These are phyloP conservation scores for Chirona hameri DNA, from an alignment of 2,888 invertebrate genomes.

Conservation along the genomic window DNA sequence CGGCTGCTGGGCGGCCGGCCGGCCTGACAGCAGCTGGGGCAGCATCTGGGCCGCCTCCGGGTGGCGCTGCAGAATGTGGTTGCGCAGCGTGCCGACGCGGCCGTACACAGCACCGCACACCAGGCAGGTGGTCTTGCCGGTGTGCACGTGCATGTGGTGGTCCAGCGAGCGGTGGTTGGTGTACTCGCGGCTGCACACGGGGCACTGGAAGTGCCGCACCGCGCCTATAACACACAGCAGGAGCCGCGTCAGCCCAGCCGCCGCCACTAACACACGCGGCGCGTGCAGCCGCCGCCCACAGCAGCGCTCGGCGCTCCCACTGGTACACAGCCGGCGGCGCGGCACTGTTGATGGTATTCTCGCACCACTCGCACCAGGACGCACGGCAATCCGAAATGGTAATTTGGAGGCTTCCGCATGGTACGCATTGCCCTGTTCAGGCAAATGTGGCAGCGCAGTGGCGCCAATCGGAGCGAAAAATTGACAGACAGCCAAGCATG, in stretches of 20 bases:
- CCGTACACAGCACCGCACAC: conserved; percentile 12
- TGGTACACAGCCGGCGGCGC: too few relatives aligned
- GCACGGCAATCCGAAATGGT: too few relatives aligned
- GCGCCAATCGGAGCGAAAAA: too few relatives aligned
- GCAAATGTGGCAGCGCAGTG: too few relatives aligned
- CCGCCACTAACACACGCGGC: background rate
- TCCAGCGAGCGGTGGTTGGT: conserved; percentile 29
- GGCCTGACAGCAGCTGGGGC: background rate
- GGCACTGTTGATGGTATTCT: too few relatives aligned
- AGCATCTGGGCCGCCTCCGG: background rate
- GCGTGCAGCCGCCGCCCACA: background rate
- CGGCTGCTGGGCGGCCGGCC: background rate
- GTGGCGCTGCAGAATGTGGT: conserved; percentile 12
- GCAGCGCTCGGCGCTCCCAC: background rate
- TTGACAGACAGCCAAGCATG: too few relatives aligned
- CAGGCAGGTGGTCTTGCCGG: conserved; percentile 6
- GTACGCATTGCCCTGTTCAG: too few relatives aligned
- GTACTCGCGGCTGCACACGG: conserved; percentile 3
- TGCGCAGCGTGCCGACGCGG: conserved; percentile 24
- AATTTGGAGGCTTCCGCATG: too few relatives aligned
- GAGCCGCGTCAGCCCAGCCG: background rate
- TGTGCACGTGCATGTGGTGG: conserved; percentile 29
- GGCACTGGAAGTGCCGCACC: conserved; percentile 6
- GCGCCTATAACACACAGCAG: conserved; percentile 10
- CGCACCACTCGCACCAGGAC: too few relatives aligned